Evolutionary conservation across 2,888 invertebrate genomes (phyloP).

Genomic region (Erpobdella octoculata): DNA sequence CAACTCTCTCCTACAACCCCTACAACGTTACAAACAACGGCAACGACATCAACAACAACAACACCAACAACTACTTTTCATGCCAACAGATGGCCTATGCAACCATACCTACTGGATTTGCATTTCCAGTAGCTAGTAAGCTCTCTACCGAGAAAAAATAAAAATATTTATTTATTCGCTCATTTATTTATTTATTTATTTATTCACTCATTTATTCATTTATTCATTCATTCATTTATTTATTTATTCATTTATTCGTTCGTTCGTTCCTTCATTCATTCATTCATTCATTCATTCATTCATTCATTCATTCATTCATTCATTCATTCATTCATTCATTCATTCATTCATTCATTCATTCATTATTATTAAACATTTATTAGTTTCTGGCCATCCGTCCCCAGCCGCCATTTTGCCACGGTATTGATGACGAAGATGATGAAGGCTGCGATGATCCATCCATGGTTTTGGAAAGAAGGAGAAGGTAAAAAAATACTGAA

Average conservation of each 20-base stretch:
- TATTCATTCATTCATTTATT: conserved; percentile 7
- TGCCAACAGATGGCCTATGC: conserved; percentile 12
- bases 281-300: conserved; percentile 11
- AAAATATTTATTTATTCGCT: background rate
- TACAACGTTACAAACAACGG: background rate
- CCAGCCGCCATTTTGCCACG: background rate
- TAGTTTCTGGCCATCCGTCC: background rate
- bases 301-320: conserved; percentile 5
- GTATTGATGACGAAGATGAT: no score
- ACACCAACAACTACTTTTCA: conserved; percentile 7
- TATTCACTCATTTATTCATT: conserved; percentile 5
- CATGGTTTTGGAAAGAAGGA: background rate
- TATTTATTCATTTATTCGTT: background rate
- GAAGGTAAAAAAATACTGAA: no score
- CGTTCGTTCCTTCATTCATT: conserved; percentile 5
- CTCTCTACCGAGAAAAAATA: background rate
- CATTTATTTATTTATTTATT: background rate
- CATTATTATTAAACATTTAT: background rate
- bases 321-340: background rate
- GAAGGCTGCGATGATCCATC: no score
- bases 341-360: background rate
- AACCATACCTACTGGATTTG: background rate
- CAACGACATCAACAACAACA: background rate
- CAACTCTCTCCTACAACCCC: background rate
- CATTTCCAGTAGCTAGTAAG: background rate